Percentiles rank a stretch among this genome's conserved stretches.
Conservation (phyloP, 2,113 vertebrate genomes). For the Empidonax alnorum region DNA sequence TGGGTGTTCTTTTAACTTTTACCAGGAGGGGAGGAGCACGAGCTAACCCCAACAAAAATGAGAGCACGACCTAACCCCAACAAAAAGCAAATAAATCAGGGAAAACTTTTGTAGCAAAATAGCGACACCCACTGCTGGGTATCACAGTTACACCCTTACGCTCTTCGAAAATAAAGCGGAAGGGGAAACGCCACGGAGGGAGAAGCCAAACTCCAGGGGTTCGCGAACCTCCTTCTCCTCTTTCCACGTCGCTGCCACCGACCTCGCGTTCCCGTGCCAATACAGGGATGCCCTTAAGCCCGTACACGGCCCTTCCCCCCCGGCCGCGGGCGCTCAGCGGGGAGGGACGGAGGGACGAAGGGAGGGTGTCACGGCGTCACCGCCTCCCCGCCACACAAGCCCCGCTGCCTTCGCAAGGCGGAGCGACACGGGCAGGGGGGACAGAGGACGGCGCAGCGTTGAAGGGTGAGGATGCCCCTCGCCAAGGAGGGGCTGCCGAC, state of each 20-base stretch:
- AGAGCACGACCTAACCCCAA: background rate
- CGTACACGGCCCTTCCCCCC: background rate
- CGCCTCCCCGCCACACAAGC: no score
- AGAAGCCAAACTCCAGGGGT: background rate
- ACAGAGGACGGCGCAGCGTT: background rate
- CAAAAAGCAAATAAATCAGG: background rate
- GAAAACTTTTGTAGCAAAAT: background rate
- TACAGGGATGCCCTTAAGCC: no score
- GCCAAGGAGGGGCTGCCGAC: background rate
- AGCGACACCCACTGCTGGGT: background rate
- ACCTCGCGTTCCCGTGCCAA: no score
- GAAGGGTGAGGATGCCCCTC: background rate
- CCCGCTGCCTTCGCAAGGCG: background rate
- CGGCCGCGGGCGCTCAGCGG: background rate
- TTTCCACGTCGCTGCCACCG: background rate
- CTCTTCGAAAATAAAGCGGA: background rate
- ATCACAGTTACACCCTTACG: background rate
- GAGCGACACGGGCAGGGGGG: no score
- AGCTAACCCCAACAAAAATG: background rate
- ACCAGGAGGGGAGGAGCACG: background rate
- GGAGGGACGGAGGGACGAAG: background rate
- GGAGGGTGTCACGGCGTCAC: no score
- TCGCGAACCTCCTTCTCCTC: background rate
- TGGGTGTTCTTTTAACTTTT: background rate
- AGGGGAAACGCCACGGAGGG: accelerated